These are phyloP conservation scores for Penelope pileata DNA, from an alignment of 2,113 vertebrate species.

Conservation along the genomic window DNA sequence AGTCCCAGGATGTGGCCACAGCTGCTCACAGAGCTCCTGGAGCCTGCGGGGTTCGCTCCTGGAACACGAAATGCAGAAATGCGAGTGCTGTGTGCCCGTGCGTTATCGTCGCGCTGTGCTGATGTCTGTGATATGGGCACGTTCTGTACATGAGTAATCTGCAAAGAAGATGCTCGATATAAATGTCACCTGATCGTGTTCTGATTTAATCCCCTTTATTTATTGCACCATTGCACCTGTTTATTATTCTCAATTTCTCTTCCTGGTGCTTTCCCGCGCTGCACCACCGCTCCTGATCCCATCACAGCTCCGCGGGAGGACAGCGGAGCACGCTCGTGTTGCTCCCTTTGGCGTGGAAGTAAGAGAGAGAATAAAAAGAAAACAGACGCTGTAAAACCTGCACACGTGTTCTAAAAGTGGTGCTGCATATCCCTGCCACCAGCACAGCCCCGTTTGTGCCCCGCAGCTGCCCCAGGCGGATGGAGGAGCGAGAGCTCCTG, in stretches of 20 bases:
- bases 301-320: conserved; percentile 32
- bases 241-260: conserved; percentile 61
- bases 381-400: not conserved
- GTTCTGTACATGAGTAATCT: conserved; percentile 24
- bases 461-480: not conserved
- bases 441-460: not conserved
- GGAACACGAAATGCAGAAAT: not conserved
- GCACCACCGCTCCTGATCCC: conserved; percentile 31
- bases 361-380: not conserved
- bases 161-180: not conserved
- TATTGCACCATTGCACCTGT: conserved; percentile 16
- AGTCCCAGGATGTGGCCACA: not conserved
- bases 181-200: conserved; percentile 57
- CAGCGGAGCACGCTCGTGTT: not conserved
- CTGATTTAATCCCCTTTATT: conserved; percentile 63
- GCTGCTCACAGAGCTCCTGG: not conserved
- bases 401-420: conserved; percentile 31
- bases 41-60: not conserved
- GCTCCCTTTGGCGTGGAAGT: not conserved
- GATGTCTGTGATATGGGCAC: not conserved
- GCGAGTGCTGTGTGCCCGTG: not conserved
- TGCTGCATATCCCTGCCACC: not conserved
- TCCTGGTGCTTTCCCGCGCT: not conserved
- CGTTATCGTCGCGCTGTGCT: not conserved
- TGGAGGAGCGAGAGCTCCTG: too few species aligned